phyloP scores from a whole-genome alignment of 2,797 vertebrate genomes.

The Antennarius maculatus region DNA sequence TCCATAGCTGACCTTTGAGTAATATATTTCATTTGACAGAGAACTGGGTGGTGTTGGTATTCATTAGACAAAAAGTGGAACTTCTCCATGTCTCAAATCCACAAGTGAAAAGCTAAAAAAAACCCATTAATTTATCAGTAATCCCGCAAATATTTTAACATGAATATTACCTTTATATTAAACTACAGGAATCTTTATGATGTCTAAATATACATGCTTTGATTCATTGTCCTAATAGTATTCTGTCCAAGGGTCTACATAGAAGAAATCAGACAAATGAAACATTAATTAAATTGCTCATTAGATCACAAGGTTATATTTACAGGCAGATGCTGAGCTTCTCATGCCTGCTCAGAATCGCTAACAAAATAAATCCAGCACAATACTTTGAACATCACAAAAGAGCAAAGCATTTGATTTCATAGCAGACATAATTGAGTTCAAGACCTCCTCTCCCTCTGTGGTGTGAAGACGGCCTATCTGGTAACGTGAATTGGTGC shows the following conservation, averaged over 20 bases:
- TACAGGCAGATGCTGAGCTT: neutral
- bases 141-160: neutral
- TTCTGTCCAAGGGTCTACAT: too few species aligned
- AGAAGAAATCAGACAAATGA: too few species aligned
- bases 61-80: neutral
- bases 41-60: neutral
- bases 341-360: constrained; percentile 6
- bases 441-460: constrained; percentile 40
- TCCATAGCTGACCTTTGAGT: constrained; percentile 29
- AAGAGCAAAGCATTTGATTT: constrained; percentile 40
- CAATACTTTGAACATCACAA: constrained; percentile 22
- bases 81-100: neutral
- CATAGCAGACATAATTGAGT: constrained; percentile 21
- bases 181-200: too few species aligned
- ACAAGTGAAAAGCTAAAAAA: neutral
- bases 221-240: too few species aligned
- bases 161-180: too few species aligned
- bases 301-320: constrained; percentile 15
- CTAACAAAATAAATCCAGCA: constrained; percentile 17
- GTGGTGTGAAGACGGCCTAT: too few species aligned
- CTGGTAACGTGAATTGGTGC: too few species aligned
- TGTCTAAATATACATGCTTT: too few species aligned
- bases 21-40: constrained; percentile 29
- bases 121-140: neutral
- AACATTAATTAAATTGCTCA: neutral